Base-by-base conservation (phyloP, 2,113 vertebrate genomes). In the Corythaeola cristata region DNA sequence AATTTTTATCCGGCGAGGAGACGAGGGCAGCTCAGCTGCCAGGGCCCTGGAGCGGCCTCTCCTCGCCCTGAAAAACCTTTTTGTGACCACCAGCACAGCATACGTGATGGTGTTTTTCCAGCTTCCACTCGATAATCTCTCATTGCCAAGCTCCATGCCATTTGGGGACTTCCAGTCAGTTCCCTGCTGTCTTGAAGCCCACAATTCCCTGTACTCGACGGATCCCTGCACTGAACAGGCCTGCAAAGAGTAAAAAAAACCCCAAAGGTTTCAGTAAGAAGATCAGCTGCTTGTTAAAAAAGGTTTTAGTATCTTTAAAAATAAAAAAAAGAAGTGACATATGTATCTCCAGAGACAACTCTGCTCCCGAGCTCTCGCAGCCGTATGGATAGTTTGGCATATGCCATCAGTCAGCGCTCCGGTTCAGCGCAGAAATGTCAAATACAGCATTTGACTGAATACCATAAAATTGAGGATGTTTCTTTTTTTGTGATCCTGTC, bases 191-290 rank as follows among this genome's bases (percentile, higher is more conserved):
- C 84, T 50, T 53, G 32, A 52, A 82, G 73, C 55, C 90, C 74
- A 20, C 18, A 26, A 68, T 21, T 27, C 1, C 6, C 62, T 4
- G 28, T 5, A 5, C n/a, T 15, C 6, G 53, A 19, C 2, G 1
- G n/a, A 37, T 32, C 77, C 41, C 62, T 33, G 77, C 3, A 1
- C 28, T 15, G 6, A 53, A 39, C 5, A 1, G 62, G 44, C 45
- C n/a, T 10, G 37, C 37, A 22, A 32, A 53, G 75, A 44, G 60
- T 9, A 12, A 37, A 33, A 59, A 59, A 39, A 15, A 15, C 5
- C 11, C 7, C 4, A 6, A 35, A 49, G 1, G 1, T 52, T 44
- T 74, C 39, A 28, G 47, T 21, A 19, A 24, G 8, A 10, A 39
- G n/a, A 71, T 14, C 44, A 62, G 76, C 41, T 47, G 44, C 15